These are phyloP conservation scores for Drosophila melanica DNA, from an alignment of 1,140 invertebrate species.

Conservation along the genomic window DNA sequence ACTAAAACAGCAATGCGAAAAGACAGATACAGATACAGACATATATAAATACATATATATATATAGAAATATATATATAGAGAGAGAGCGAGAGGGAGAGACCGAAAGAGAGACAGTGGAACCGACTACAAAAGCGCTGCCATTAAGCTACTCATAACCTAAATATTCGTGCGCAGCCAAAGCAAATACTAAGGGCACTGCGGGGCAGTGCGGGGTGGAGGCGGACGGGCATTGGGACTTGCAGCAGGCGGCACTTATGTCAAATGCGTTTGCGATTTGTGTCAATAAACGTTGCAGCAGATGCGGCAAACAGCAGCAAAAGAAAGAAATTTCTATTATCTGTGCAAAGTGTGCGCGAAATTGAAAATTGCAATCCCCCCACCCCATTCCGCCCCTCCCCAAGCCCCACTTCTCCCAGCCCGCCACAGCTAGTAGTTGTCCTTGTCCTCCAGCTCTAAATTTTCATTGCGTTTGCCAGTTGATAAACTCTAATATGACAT, in stretches of 20 bases:
- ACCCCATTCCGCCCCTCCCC: neutral
- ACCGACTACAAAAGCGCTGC: slow-evolving; percentile 53
- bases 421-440: slow-evolving; percentile 5
- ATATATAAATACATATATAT: too few species aligned
- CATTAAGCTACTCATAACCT: slow-evolving; percentile 80
- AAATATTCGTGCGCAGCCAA: slow-evolving; percentile 51
- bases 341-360: slow-evolving; percentile 81
- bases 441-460: slow-evolving; percentile 60
- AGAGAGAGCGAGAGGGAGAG: neutral
- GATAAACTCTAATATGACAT: slow-evolving; percentile 81
- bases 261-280: slow-evolving; percentile 81
- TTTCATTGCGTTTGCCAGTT: slow-evolving; percentile 75
- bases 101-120: neutral
- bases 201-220: slow-evolving; percentile 1
- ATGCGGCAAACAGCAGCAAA: slow-evolving; percentile 27
- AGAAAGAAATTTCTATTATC: slow-evolving; percentile 81
- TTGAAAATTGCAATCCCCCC: slow-evolving; percentile 66
- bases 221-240: neutral
- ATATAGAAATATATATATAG: too few species aligned
- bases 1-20: slow-evolving; percentile 22
- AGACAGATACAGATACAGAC: too few species aligned
- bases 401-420: neutral
- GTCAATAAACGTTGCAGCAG: slow-evolving; percentile 71
- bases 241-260: slow-evolving; percentile 68
- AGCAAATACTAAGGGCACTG: neutral